Evolutionary conservation across 1,140 invertebrate genomes (phyloP), one percentile per base, ranked within the genome.

Genomic region (Anastatus disparis): DNA sequence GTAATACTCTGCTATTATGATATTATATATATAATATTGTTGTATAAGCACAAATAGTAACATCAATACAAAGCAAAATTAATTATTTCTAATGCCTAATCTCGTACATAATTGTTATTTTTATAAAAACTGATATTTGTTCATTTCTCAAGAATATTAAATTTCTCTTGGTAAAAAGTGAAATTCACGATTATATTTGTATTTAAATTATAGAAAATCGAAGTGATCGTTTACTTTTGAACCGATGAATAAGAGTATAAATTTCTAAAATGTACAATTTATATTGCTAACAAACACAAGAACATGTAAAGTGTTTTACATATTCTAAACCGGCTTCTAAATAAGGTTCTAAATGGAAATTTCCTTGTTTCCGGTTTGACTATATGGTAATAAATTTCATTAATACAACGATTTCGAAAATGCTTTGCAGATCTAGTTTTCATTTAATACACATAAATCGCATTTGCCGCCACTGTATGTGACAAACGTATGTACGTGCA

Each of bases 1-100:
- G 48, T 42, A 69, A 63, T 63, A n/a, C 56, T 58, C n/a, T 29
- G 29, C 20, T 66, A 17, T 22, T 46, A 3, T 22, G 31, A 12
- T 6, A 52, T 52, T 35, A 12, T 62, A 31, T 63, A 17, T n/a
- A n/a, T n/a, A n/a, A n/a, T n/a, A n/a, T 50, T 20, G 7, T 46
- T 4, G 26, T 42, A 46, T 26, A 22, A 48, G 35, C 15, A 15
- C 29, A 61, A 44, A 26, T 7, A 44, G 13, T 61, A 22, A 17
- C 9, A 17, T 12, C 6, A 9, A 20, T 56, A 22, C 3, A 3
- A 29, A n/a, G 7, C 27, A 10, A 35, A n/a, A n/a, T n/a, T n/a
- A n/a, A n/a, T n/a, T n/a, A n/a, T n/a, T n/a, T n/a, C n/a, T n/a
- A n/a, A n/a, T n/a, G n/a, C n/a, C n/a, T n/a, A n/a, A n/a, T n/a